A percentile compares a stretch with the other conserved stretches of the same genome.
Evolutionary conservation across 2,113 vertebrate genomes (phyloP).

Genomic region (Charadrius vociferus): DNA sequence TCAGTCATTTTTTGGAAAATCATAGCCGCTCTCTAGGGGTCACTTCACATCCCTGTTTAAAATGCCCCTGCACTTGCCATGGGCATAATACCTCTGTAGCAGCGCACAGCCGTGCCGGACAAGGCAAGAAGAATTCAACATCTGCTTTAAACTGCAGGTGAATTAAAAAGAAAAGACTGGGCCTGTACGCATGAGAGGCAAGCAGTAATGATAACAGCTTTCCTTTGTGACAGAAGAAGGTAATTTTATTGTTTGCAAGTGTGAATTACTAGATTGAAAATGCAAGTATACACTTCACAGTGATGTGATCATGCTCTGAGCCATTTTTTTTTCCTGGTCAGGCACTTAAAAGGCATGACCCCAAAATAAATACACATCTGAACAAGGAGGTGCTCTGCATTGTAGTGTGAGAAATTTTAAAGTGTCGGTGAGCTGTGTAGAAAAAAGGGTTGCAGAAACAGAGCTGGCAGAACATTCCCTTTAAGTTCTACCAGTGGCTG

Average conservation of each 20-base stretch:
- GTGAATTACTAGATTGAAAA: constrained; percentile 22
- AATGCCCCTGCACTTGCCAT: not conserved
- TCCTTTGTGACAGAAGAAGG: not conserved
- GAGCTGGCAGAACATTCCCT: not conserved
- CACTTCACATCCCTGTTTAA: not conserved
- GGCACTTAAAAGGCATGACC: not conserved
- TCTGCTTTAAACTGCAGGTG: not conserved
- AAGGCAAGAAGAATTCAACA: not conserved
- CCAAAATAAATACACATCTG: not conserved
- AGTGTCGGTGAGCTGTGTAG: not conserved
- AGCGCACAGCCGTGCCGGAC: not conserved
- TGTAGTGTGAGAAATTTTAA: not conserved
- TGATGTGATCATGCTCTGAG: not conserved
- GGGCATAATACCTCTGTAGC: not conserved
- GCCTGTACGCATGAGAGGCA: not conserved
- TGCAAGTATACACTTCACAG: not conserved
- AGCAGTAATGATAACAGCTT: not conserved
- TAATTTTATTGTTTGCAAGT: constrained; percentile 34
- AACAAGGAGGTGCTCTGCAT: not conserved
- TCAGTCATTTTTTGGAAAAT: not conserved
- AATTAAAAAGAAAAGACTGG: not conserved
- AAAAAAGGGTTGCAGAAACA: not conserved
- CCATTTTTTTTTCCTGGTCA: not conserved
- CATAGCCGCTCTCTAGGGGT: not conserved
- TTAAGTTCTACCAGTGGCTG: not conserved